Conservation (phyloP, 2,888 invertebrate genomes). For the Oxystoma pomonae region DNA sequence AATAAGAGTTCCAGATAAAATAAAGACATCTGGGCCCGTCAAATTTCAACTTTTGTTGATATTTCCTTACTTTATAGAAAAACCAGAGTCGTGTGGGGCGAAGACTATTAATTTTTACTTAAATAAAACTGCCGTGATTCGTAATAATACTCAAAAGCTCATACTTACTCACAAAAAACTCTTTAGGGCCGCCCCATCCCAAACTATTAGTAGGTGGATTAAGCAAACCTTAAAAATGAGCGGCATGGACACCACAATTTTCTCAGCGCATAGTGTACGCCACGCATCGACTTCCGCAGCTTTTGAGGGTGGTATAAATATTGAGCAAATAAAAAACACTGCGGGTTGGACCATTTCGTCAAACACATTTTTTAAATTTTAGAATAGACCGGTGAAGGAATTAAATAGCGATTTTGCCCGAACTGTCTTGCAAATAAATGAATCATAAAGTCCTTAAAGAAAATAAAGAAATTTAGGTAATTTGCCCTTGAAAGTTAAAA, state of each 20-base stretch:
- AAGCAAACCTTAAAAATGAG: no score
- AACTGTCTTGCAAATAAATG: no score
- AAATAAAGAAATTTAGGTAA: no score
- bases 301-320: conserved; percentile 16
- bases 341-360: conserved; percentile 20
- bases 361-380: conserved; percentile 17
- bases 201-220: no score
- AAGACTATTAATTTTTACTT: conserved; percentile 12
- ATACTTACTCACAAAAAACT: no score
- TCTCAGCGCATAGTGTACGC: no score
- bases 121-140: not conserved
- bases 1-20: conserved; percentile 6
- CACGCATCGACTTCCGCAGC: no score
- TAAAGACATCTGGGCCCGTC: conserved; percentile 8
- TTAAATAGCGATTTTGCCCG: conserved; percentile 15
- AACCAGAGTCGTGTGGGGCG: conserved; percentile 17
- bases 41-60: conserved; percentile 2
- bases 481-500: no score
- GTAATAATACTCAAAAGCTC: conserved; percentile 20
- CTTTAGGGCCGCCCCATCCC: no score
- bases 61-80: conserved; percentile 9
- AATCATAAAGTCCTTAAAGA: no score
- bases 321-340: conserved; percentile 19
- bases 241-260: no score
- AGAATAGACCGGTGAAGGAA: conserved; percentile 15